Evolutionary conservation across 2,113 vertebrate species (phyloP).

Genomic region (Delphinapterus leucas): DNA sequence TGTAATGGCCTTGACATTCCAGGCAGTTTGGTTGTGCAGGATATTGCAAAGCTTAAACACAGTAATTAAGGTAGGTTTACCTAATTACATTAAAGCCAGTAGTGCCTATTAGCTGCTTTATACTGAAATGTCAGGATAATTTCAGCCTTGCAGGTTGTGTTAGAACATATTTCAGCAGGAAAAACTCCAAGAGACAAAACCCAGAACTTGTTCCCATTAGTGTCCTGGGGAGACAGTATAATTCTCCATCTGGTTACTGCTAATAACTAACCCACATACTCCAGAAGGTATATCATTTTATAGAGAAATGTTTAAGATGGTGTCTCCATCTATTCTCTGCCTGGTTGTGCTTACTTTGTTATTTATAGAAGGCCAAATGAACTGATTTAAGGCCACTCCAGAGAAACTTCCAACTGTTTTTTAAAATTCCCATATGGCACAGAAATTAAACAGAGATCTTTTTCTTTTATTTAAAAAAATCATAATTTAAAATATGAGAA

Average conservation of each 20-base stretch:
- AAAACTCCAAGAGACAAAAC: slow-evolving; percentile 79
- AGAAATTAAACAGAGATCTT: slow-evolving; percentile 41
- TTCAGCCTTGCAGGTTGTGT: slow-evolving; percentile 75
- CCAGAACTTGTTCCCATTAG: slow-evolving; percentile 78
- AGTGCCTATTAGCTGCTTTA: slow-evolving; percentile 70
- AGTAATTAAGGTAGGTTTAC: slow-evolving; percentile 52
- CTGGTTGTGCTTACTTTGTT: slow-evolving; percentile 35
- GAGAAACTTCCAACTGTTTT: slow-evolving; percentile 42
- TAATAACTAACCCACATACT: slow-evolving; percentile 80
- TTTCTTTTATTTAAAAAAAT: neutral
- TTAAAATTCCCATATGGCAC: slow-evolving; percentile 38
- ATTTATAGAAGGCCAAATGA: slow-evolving; percentile 63
- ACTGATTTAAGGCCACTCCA: slow-evolving; percentile 49
- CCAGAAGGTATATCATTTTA: slow-evolving; percentile 72
- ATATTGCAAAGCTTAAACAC: slow-evolving; percentile 53
- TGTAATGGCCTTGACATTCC: neutral
- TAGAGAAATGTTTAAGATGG: slow-evolving; percentile 47
- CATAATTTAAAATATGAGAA: slow-evolving; percentile 45
- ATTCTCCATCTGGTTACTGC: slow-evolving; percentile 81
- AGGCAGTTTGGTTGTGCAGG: neutral
- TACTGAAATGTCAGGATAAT: slow-evolving; percentile 79
- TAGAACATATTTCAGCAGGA: slow-evolving; percentile 77
- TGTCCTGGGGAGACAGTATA: slow-evolving; percentile 79
- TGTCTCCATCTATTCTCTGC: neutral
- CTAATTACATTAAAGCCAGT: slow-evolving; percentile 66